Evolutionary conservation across 2,888 invertebrate genomes (phyloP).

Genomic region (Drosophila meridionalis): DNA sequence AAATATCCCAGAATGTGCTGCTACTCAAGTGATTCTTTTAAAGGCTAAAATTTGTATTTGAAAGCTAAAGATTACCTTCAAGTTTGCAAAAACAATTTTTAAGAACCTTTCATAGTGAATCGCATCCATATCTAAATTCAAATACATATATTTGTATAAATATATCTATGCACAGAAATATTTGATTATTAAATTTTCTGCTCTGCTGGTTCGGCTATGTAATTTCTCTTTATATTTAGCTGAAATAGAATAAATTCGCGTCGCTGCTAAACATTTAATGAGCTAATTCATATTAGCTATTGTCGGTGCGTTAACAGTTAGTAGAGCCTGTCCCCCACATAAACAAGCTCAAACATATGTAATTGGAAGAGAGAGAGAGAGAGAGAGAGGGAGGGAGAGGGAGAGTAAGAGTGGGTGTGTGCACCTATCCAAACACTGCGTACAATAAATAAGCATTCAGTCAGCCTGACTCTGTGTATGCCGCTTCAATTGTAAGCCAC

Average conservation of each 20-base stretch:
- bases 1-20: too few species aligned
- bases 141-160: neutral
- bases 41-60: too few species aligned
- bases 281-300: slow-evolving; percentile 53
- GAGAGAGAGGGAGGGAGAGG: neutral
- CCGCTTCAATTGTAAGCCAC: slow-evolving; percentile 51
- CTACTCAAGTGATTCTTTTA: too few species aligned
- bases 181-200: slow-evolving; percentile 2
- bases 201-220: slow-evolving; percentile 4
- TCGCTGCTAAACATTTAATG: slow-evolving; percentile 6
- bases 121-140: neutral
- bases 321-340: slow-evolving; percentile 20
- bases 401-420: slow-evolving; percentile 1
- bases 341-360: slow-evolving; percentile 1
- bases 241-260: slow-evolving; percentile 3
- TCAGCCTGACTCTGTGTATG: slow-evolving; percentile 6
- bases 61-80: too few species aligned
- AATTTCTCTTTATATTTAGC: neutral
- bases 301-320: slow-evolving; percentile 72
- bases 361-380: too few species aligned
- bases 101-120: too few species aligned
- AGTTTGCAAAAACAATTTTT: too few species aligned
- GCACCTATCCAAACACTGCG: slow-evolving; percentile 11
- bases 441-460: slow-evolving; percentile 14
- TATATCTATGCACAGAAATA: neutral